Percentiles rank a stretch among this genome's conserved stretches.
Conservation (phyloP, 1,140 invertebrate species). For the Drosophila ogumai region DNA sequence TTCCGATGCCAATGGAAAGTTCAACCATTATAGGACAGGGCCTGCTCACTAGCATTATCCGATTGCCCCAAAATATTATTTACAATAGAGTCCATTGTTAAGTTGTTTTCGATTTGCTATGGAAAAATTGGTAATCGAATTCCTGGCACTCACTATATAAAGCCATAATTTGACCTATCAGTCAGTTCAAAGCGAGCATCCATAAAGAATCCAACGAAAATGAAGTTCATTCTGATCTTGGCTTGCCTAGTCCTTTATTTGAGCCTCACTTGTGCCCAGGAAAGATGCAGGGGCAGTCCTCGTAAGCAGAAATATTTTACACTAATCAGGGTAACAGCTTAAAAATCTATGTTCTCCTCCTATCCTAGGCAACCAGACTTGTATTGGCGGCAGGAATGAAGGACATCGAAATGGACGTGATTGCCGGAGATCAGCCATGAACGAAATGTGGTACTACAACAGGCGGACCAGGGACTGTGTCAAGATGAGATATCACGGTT, state of each 20-base stretch:
- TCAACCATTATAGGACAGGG: background rate
- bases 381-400: slow-evolving; percentile 1
- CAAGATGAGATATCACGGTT: slow-evolving; percentile 15
- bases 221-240: slow-evolving; percentile 5
- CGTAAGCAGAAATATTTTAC: background rate
- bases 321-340: background rate
- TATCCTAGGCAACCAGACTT: background rate
- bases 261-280: background rate
- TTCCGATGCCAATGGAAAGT: background rate
- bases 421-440: slow-evolving; percentile 1
- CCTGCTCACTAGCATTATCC: background rate
- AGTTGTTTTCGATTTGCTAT: background rate
- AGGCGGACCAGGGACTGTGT: background rate
- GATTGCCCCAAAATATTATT: background rate
- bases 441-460: slow-evolving; percentile 12
- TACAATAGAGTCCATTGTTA: background rate
- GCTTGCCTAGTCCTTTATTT: slow-evolving; percentile 1
- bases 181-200: background rate
- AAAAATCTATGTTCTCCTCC: background rate
- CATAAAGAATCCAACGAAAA: slow-evolving; percentile 1
- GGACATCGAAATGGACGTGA: background rate
- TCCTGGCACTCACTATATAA: background rate
- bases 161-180: background rate
- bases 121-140: background rate
- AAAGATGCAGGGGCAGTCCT: background rate